Conservation (phyloP, 2,888 invertebrate species). For the Abrostola triplasia region DNA sequence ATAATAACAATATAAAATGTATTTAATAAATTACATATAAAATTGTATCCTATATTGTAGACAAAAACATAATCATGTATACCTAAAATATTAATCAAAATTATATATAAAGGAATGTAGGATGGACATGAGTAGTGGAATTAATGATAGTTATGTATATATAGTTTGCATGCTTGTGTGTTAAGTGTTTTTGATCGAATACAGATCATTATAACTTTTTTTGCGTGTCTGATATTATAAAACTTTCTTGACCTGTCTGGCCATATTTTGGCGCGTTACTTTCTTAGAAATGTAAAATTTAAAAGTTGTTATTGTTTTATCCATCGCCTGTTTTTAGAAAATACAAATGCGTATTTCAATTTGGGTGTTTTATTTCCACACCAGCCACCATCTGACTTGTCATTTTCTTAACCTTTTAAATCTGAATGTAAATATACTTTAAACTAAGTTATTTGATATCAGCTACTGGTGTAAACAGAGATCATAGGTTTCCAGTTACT, state of each 20-base stretch:
- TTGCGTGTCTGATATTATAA: slow-evolving; percentile 19
- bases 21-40: not conserved
- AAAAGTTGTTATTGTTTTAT: slow-evolving; percentile 55
- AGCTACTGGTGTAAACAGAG: too few relatives aligned
- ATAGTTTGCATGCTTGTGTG: slow-evolving; percentile 45
- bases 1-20: too few relatives aligned
- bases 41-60: slow-evolving; percentile 20
- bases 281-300: slow-evolving; percentile 35
- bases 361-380: slow-evolving; percentile 17
- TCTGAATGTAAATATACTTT: too few relatives aligned
- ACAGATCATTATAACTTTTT: slow-evolving; percentile 19
- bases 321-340: slow-evolving; percentile 48
- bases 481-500: too few relatives aligned
- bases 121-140: slow-evolving; percentile 16
- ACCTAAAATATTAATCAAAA: slow-evolving; percentile 12
- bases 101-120: slow-evolving; percentile 36
- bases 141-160: slow-evolving; percentile 26
- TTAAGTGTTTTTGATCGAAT: not conserved
- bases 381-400: too few relatives aligned
- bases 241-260: slow-evolving; percentile 30
- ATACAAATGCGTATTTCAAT: slow-evolving; percentile 37
- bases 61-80: slow-evolving; percentile 35
- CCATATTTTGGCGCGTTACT: slow-evolving; percentile 36
- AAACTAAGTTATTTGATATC: too few relatives aligned
- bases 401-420: too few relatives aligned